Evolutionary conservation across 1,140 invertebrate genomes (phyloP).

Genomic region (Eueides isabella): DNA sequence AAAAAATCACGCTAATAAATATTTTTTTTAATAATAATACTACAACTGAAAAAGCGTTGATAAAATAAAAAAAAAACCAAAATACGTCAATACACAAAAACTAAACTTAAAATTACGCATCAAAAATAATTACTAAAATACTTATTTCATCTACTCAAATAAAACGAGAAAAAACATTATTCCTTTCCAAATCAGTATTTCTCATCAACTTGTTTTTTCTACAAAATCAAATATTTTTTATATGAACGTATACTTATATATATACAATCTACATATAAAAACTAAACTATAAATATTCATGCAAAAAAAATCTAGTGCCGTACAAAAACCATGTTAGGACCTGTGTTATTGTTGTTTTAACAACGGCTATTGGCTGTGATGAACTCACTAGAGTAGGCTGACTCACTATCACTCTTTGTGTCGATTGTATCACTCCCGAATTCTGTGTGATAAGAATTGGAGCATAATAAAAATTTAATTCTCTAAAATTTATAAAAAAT

Average conservation of each 20-base stretch:
- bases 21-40: background rate
- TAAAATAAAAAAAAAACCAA: background rate
- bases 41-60: background rate
- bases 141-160: background rate
- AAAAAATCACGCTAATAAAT: background rate
- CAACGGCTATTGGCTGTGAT: conserved; percentile 70
- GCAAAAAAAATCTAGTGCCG: conserved; percentile 23
- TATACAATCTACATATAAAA: too few species aligned
- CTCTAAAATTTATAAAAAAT: background rate
- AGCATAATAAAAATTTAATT: background rate
- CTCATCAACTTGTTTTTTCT: too few species aligned
- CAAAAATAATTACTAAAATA: background rate
- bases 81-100: too few species aligned
- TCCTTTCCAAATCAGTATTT: too few species aligned
- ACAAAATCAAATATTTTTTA: too few species aligned
- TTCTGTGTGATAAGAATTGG: conserved; percentile 56
- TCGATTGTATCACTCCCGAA: conserved; percentile 75
- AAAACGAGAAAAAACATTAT: too few species aligned
- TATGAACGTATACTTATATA: too few species aligned
- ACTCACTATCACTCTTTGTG: conserved; percentile 75
- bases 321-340: conserved; percentile 50
- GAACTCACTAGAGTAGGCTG: conserved; percentile 71
- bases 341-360: conserved; percentile 72
- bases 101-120: too few species aligned
- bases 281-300: background rate